Evolutionary conservation across 2,113 vertebrate genomes (phyloP), one percentile per base, ranked within the genome.

Genomic region (Cricetomys ansorgei): DNA sequence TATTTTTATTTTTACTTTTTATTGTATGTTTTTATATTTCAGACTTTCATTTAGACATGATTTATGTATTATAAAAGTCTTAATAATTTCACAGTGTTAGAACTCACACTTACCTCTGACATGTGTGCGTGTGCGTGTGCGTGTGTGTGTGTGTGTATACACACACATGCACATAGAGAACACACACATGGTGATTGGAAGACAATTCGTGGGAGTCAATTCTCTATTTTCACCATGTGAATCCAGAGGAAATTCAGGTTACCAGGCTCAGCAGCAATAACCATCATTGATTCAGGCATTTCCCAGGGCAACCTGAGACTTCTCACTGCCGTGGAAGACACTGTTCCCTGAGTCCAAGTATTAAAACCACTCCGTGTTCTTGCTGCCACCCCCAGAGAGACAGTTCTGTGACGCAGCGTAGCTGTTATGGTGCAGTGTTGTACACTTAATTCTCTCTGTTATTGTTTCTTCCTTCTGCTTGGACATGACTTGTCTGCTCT

Each of bases 401-500:
- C 3, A 15, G 2, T 43, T 75, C 25, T 15, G 3, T 3, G 4
- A 27, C 7, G 27, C 1, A 4, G 8, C 6, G 7, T 29, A 3
- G 43, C 72, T 55, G 19, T 48, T 17, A 55, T 57, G 37, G 37
- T 40, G 23, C 43, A 12, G 16, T 34, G 9, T 43, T 1, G 2
- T 4, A 75, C n/a, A n/a, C 15, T 45, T 37, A 53, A 34, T 67
- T 89, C 34, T 70, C 34, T 70, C 21, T 45, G 43, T 62, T 31
- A 34, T n/a, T 34, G 34, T 62, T 69, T 59, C 43, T 12, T 23
- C 80, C 69, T 88, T 34, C 53, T 34, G 10, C 57, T 69, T 23
- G 67, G 11, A 34, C 4, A 40, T 80, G 43, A 19, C 4, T 2
- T 80, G 12, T 34, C 59, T 79, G 7, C 8, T 59, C 23, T 29